Percentiles rank a stretch among this genome's conserved stretches.
Evolutionary conservation across 2,797 vertebrate genomes (phyloP).

Genomic region (Syngnathus rostellatus): DNA sequence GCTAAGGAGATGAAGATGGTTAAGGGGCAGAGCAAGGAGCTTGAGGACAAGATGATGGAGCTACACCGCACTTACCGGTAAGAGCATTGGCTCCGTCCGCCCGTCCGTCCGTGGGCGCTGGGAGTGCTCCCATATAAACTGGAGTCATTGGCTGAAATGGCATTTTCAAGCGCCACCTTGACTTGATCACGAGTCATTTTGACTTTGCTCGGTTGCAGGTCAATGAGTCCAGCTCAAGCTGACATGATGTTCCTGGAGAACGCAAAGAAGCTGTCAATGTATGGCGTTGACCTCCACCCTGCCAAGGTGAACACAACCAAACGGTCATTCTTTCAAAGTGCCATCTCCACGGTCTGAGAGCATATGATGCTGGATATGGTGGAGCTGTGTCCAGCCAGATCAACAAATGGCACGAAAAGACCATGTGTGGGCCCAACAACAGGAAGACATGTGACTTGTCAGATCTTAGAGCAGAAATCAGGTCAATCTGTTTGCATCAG

Average conservation of each 20-base stretch:
- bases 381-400: not conserved
- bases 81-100: slow-evolving; percentile 2
- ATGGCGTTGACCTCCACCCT: slow-evolving; percentile 93
- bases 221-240: slow-evolving; percentile 93
- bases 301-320: slow-evolving; percentile 76
- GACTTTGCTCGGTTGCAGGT: slow-evolving; percentile 57
- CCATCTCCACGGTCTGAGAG: no score
- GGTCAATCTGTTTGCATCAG: slow-evolving; percentile 55
- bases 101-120: not conserved
- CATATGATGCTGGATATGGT: no score
- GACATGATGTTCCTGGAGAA: slow-evolving; percentile 97
- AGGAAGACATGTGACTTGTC: slow-evolving; percentile 23
- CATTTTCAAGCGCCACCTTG: not conserved
- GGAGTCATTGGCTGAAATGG: no score
- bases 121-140: not conserved
- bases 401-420: not conserved
- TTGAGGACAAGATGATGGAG: slow-evolving; percentile 93
- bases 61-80: slow-evolving; percentile 92
- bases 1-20: slow-evolving; percentile 83
- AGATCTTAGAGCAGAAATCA: slow-evolving; percentile 48
- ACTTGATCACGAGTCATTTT: no score
- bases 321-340: no score
- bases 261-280: slow-evolving; percentile 98
- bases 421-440: slow-evolving; percentile 1
- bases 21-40: slow-evolving; percentile 88